These are phyloP conservation scores for Epistrophe grossulariae DNA, from an alignment of 2,888 invertebrate genomes.

Conservation along the genomic window DNA sequence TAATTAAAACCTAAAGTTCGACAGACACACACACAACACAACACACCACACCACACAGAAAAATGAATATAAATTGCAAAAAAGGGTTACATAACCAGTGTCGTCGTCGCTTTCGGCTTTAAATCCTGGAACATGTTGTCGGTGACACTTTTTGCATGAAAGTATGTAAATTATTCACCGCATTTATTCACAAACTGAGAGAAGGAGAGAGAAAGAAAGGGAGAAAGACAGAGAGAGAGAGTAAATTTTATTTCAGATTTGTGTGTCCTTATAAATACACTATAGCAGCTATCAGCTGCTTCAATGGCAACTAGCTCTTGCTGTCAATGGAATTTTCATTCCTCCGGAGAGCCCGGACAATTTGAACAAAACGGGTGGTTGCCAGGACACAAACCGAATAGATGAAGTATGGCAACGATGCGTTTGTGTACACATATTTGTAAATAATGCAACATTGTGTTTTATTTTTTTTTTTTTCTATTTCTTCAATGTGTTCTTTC, in stretches of 20 bases:
- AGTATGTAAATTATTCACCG: conserved; percentile 70
- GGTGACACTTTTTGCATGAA: conserved; percentile 72
- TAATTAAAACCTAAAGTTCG: conserved; percentile 62
- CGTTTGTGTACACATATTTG: conserved; percentile 60
- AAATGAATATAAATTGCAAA: conserved; percentile 49
- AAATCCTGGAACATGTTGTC: conserved; percentile 67
- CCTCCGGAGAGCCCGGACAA: background rate
- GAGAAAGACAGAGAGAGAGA: background rate
- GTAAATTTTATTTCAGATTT: conserved; percentile 26
- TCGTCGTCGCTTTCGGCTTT: conserved; percentile 51
- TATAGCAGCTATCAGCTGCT: conserved; percentile 63
- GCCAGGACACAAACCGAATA: conserved; percentile 50
- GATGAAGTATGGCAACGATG: conserved; percentile 74
- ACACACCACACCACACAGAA: background rate
- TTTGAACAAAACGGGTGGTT: background rate
- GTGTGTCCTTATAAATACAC: conserved; percentile 57
- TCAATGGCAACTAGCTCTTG: conserved; percentile 16
- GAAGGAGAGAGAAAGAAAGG: background rate
- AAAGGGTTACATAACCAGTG: conserved; percentile 45
- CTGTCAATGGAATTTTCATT: conserved; percentile 66
- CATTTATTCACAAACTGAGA: conserved; percentile 33
- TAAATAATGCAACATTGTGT: conserved; percentile 75
- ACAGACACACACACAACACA: background rate
- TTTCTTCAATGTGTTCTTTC: background rate
- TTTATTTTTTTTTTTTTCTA: conserved; percentile 15